These are phyloP conservation scores for Myrmophylax atrothorax DNA, from an alignment of 2,113 vertebrate genomes.

Conservation along the genomic window DNA sequence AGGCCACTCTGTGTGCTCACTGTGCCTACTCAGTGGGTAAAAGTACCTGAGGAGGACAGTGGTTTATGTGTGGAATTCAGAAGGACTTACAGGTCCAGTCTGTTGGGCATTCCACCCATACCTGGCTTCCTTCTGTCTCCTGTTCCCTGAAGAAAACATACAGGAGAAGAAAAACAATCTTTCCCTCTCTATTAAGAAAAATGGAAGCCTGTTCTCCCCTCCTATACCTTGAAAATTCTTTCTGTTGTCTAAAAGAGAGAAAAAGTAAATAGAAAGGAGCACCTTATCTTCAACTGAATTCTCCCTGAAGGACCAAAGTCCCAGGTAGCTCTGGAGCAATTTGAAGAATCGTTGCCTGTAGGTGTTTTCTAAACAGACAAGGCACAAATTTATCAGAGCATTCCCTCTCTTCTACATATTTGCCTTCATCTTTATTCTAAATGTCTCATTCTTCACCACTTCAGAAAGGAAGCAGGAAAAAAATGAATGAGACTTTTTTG, in stretches of 20 bases:
- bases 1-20: neutral
- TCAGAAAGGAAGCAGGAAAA: neutral
- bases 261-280: neutral
- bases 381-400: constrained; percentile 30
- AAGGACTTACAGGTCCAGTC: neutral
- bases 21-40: neutral
- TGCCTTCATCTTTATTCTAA: constrained; percentile 49
- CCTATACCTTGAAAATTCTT: constrained; percentile 37
- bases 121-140: neutral
- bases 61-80: neutral
- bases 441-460: neutral
- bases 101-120: neutral
- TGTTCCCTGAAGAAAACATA: neutral
- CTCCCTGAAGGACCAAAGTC: constrained; percentile 26
- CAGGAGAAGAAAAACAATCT: neutral
- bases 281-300: constrained; percentile 34
- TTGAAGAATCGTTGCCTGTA: neutral
- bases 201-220: neutral
- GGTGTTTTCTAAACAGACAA: constrained; percentile 38
- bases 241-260: neutral
- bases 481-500: constrained; percentile 36
- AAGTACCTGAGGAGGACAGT: neutral
- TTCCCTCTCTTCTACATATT: constrained; percentile 17
- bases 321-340: constrained; percentile 1
- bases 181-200: neutral